Percentiles rank a stretch among this genome's conserved stretches.
phyloP scores from a whole-genome alignment of 2,797 vertebrate genomes.

The Rhincodon typus region DNA sequence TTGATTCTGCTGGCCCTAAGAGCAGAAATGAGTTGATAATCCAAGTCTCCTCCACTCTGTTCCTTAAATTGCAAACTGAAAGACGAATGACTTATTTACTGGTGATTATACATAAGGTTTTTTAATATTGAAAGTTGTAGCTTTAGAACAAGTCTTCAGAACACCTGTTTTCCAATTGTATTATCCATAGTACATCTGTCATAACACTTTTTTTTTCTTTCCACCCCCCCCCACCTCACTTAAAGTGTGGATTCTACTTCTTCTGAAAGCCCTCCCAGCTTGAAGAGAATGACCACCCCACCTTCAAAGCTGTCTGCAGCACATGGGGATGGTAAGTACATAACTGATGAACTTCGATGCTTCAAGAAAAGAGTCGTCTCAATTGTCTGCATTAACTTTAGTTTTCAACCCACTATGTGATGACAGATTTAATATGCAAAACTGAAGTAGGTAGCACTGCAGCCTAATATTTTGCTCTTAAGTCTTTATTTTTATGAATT shows the following conservation, averaged over 20 bases:
- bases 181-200: too few relatives aligned
- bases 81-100: neutral
- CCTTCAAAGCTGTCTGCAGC: constrained; percentile 70
- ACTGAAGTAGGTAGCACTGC: neutral
- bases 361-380: neutral
- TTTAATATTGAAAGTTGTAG: neutral
- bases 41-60: neutral
- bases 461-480: neutral
- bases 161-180: too few relatives aligned
- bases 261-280: constrained; percentile 82
- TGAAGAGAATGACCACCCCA: constrained; percentile 83
- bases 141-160: neutral
- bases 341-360: too few relatives aligned
- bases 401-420: neutral
- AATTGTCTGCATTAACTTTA: neutral
- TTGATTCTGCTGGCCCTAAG: neutral
- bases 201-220: constrained; percentile 31
- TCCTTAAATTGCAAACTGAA: neutral
- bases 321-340: constrained; percentile 75
- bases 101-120: neutral
- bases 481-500: neutral
- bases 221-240: neutral
- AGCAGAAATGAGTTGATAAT: neutral
- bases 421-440: neutral
- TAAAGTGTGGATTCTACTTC: constrained; percentile 74